phyloP scores from a whole-genome alignment of 1,140 invertebrate species.

The Pentalonia nigronervosa region DNA sequence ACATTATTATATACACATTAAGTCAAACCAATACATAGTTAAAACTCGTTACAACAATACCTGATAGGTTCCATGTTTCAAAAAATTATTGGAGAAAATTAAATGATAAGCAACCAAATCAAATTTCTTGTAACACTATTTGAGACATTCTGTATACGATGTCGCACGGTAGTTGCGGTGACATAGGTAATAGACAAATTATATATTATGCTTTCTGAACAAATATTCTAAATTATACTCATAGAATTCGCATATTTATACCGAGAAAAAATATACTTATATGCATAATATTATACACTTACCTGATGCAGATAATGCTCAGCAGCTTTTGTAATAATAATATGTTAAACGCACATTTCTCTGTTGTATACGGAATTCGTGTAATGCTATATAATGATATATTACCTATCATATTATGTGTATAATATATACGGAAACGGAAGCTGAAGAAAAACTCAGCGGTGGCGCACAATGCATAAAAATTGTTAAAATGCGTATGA shows the following conservation, averaged over 20 bases:
- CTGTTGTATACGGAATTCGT: not conserved
- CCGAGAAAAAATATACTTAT: not conserved
- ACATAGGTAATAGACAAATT: not conserved
- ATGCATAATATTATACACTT: not conserved
- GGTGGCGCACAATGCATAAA: not conserved
- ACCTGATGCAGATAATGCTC: not conserved
- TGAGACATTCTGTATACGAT: not conserved
- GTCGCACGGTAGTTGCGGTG: no score
- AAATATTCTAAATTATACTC: not conserved
- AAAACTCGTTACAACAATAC: not conserved
- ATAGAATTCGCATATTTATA: not conserved
- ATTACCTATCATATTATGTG: not conserved
- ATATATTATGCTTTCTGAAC: not conserved
- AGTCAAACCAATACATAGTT: not conserved
- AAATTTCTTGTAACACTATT: not conserved
- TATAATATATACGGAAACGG: not conserved
- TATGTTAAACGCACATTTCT: not conserved
- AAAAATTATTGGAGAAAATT: not conserved
- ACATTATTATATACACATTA: not conserved
- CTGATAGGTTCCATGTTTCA: not conserved
- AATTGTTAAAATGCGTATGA: not conserved
- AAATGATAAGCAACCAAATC: not conserved
- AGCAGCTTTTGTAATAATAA: not conserved
- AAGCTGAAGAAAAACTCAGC: not conserved
- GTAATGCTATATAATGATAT: not conserved